Evolutionary conservation across 2,113 vertebrate species (phyloP), one percentile per base, ranked within the genome.

Genomic region (Garra rufa): DNA sequence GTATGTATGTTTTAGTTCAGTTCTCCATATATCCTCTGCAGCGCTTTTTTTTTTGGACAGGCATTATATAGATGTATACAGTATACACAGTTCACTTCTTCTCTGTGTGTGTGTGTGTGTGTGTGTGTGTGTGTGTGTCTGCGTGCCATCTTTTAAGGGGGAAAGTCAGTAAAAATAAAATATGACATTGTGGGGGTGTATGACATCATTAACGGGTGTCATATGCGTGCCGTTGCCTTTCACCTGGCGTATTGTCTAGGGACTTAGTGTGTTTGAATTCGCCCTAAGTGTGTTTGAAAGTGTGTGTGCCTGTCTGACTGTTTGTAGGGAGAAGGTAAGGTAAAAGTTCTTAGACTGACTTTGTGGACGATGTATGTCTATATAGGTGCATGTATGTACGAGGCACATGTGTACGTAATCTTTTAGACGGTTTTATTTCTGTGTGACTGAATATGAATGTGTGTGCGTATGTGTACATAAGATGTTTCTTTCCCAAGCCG

Each of bases 401-500:
- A 26, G 15, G 71, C 34, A 75, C 73, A 86, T 77, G 59, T 65
- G 69, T 75, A 46, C 21, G 75, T 41, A 57, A 57, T 38, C n/a
- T 17, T 24, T 19, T 52, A 71, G 85, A 65, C 7, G 70, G 86
- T 38, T 70, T 82, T 82, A 52, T 82, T 81, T 81, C 11, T 52
- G 76, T 73, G 41, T 86, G 86, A 44, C 17, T 67, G 46, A 46
- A 46, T 81, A 83, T 88, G 21, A 52, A 74, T 75, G 77, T 81
- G 88, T 44, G 44, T 26, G n/a, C n/a, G 59, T 61, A 48, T 26
- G 8, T 41, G 50, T 78, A 48, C 61, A 41, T 8, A 73, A 50
- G 75, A 86, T 88, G 89, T 85, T 89, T 74, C 78, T 82, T 88
- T 89, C 88, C 86, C 88, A 86, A 88, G 89, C 79, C 90, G 77